These are phyloP conservation scores for Stegodyphus dumicola DNA, from an alignment of 1,140 invertebrate genomes.

Conservation along the genomic window DNA sequence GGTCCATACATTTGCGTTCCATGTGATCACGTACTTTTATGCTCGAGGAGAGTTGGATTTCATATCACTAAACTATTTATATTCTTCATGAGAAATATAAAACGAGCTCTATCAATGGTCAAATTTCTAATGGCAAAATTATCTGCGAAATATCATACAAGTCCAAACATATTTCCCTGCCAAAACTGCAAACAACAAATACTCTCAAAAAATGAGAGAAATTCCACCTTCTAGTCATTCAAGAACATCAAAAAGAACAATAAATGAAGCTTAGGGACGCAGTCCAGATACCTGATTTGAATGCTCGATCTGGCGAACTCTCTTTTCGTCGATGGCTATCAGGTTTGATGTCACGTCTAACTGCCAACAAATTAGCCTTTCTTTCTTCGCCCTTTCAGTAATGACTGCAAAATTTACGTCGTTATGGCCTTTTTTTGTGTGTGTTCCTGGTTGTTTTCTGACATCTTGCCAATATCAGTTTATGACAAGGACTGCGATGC, in stretches of 20 bases:
- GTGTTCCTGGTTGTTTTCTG: not conserved
- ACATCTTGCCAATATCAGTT: constrained; percentile 29
- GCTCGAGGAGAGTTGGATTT: too few species aligned
- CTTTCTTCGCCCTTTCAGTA: constrained; percentile 14
- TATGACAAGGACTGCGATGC: constrained; percentile 12
- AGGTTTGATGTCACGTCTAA: constrained; percentile 16
- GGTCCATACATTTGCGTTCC: too few species aligned
- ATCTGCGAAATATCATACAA: too few species aligned
- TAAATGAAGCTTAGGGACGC: constrained; percentile 1
- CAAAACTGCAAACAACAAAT: too few species aligned
- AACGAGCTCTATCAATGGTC: too few species aligned
- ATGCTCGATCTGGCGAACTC: constrained; percentile 17
- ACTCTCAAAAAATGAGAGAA: not conserved
- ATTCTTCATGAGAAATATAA: too few species aligned
- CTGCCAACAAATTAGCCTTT: constrained; percentile 13
- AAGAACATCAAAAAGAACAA: not conserved
- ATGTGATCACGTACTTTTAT: too few species aligned
- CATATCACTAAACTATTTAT: too few species aligned
- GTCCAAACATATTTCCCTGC: too few species aligned
- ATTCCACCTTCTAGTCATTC: constrained; percentile 8
- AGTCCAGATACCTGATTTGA: constrained; percentile 22
- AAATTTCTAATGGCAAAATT: too few species aligned
- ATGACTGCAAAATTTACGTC: constrained; percentile 24
- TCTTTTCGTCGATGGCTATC: not conserved
- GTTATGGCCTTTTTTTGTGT: constrained; percentile 8